These are phyloP conservation scores for Lycophotia porphyrea DNA, from an alignment of 2,888 invertebrate species.

Conservation along the genomic window DNA sequence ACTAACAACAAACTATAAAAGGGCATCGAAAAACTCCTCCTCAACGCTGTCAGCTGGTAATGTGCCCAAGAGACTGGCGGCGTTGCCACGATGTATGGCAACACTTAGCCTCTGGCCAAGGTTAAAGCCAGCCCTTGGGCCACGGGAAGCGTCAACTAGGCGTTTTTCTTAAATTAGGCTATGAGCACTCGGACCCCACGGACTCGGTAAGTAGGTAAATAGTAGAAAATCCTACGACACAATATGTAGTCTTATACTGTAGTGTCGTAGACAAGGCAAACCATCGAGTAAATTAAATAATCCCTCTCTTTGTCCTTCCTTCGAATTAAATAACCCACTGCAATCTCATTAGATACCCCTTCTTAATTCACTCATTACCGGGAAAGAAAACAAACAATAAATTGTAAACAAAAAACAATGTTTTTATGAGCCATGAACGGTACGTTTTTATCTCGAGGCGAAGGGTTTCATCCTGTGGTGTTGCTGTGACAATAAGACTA, in stretches of 20 bases:
- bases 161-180: too few species aligned
- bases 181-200: too few species aligned
- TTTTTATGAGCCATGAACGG: slow-evolving; percentile 51
- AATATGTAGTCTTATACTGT: neutral
- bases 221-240: neutral
- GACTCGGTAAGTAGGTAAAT: too few species aligned
- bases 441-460: slow-evolving; percentile 31
- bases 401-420: slow-evolving; percentile 47
- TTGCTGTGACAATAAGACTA: slow-evolving; percentile 30
- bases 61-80: too few species aligned
- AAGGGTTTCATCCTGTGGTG: slow-evolving; percentile 38
- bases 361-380: slow-evolving; percentile 44
- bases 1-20: too few species aligned
- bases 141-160: too few species aligned
- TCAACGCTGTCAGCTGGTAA: too few species aligned
- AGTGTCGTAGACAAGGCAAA: neutral
- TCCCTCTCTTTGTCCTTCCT: slow-evolving; percentile 9
- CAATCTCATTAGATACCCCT: slow-evolving; percentile 44
- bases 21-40: too few species aligned
- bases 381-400: slow-evolving; percentile 33
- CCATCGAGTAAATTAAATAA: slow-evolving; percentile 7
- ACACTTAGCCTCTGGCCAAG: too few species aligned
- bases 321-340: slow-evolving; percentile 40
- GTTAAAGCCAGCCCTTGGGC: too few species aligned
- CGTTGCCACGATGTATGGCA: too few species aligned